These are phyloP conservation scores for Spizaetus ornatus DNA, from an alignment of 2,113 vertebrate species.

Conservation along the genomic window DNA sequence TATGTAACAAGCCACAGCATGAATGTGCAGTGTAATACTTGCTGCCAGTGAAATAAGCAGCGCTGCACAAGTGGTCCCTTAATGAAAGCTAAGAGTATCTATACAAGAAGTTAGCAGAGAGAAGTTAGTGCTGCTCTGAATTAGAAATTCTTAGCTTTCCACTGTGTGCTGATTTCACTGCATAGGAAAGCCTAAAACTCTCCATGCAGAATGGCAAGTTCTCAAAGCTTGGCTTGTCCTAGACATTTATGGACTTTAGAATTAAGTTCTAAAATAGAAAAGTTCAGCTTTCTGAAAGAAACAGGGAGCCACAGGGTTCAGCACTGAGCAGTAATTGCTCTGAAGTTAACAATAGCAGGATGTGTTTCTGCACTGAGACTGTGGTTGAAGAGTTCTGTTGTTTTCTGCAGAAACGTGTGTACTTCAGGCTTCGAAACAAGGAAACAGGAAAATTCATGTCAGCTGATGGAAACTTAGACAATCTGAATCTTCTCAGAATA, in stretches of 20 bases:
- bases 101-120: background rate
- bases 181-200: background rate
- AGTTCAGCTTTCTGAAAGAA: background rate
- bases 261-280: background rate
- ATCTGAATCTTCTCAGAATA: conserved; percentile 88
- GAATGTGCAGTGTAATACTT: background rate
- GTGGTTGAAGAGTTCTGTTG: background rate
- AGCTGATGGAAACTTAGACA: conserved; percentile 85
- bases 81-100: background rate
- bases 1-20: background rate
- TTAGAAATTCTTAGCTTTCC: background rate
- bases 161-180: background rate
- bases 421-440: conserved; percentile 86
- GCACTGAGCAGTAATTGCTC: background rate
- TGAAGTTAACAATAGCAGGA: background rate
- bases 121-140: background rate
- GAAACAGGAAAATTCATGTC: conserved; percentile 83
- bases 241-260: background rate
- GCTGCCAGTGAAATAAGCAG: background rate
- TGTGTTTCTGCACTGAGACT: background rate
- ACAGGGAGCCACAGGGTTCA: background rate
- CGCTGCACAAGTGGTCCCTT: background rate
- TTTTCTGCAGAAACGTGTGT: conserved; percentile 79
- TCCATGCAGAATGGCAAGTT: background rate
- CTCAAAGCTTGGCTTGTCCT: background rate